phyloP scores from a whole-genome alignment of 2,888 invertebrate genomes.

The Ichneumoninae sp. region DNA sequence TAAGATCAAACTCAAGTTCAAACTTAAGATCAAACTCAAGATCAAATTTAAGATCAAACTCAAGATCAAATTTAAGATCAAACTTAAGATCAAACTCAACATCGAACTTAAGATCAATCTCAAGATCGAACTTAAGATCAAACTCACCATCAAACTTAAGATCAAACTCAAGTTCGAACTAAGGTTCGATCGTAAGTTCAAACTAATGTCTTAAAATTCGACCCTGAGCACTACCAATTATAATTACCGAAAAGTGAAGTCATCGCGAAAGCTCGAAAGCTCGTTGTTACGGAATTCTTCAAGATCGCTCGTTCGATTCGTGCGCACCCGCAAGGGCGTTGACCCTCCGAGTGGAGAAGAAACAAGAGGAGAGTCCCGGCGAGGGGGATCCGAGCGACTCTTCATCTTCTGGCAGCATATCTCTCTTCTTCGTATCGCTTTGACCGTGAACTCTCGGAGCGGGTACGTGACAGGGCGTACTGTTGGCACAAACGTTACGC shows the following conservation, averaged over 20 bases:
- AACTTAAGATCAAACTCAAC: too few species aligned
- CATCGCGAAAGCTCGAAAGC: background rate
- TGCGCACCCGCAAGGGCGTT: background rate
- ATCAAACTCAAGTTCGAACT: too few species aligned
- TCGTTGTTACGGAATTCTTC: constrained; percentile 5
- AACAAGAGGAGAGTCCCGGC: constrained; percentile 7
- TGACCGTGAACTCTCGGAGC: constrained; percentile 65
- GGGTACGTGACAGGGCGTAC: constrained; percentile 62
- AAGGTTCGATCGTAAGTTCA: too few species aligned
- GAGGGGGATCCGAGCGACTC: constrained; percentile 17
- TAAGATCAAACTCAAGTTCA: too few species aligned
- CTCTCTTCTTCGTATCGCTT: constrained; percentile 53
- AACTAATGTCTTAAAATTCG: too few species aligned
- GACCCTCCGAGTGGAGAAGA: constrained; percentile 8
- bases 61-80: too few species aligned
- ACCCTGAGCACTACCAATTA: too few species aligned
- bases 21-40: too few species aligned
- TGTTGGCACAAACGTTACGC: constrained; percentile 27
- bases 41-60: too few species aligned
- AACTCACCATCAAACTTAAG: too few species aligned
- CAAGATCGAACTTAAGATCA: too few species aligned
- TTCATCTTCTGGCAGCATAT: constrained; percentile 29
- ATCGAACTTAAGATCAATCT: too few species aligned
- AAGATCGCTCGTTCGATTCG: constrained; percentile 15
- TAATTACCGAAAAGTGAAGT: background rate